Evolutionary conservation across 2,797 vertebrate species (phyloP).

Genomic region (Eulemur albifrons): DNA sequence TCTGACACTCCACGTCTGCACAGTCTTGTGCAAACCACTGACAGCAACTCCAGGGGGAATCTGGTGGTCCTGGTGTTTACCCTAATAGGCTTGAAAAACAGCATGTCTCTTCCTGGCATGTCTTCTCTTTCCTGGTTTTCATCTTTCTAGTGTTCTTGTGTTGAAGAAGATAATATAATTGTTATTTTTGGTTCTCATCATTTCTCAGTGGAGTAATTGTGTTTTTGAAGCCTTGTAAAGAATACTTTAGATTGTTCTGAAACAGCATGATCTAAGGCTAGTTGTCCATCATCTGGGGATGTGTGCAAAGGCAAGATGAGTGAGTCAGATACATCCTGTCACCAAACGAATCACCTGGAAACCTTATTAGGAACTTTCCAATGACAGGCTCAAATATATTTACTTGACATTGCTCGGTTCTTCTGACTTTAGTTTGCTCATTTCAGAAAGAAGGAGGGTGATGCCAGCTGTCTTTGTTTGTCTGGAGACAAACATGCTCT

Average conservation of each 20-base stretch:
- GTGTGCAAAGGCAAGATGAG: constrained; percentile 66
- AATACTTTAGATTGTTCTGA: constrained; percentile 70
- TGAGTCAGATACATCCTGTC: constrained; percentile 74
- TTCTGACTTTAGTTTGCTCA: constrained; percentile 69
- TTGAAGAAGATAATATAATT: constrained; percentile 66
- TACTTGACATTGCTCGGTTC: constrained; percentile 69
- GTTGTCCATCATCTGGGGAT: constrained; percentile 76
- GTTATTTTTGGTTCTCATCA: constrained; percentile 62
- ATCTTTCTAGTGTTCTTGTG: constrained; percentile 73
- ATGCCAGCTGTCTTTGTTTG: neutral
- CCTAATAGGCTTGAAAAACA: constrained; percentile 63
- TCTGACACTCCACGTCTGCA: no score
- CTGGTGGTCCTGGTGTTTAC: neutral
- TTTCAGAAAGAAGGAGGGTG: neutral
- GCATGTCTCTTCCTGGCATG: constrained; percentile 12
- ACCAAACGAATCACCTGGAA: constrained; percentile 81
- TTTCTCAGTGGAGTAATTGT: constrained; percentile 75
- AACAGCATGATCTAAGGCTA: constrained; percentile 77
- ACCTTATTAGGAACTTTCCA: constrained; percentile 80
- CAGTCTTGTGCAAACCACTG: neutral
- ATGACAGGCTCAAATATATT: constrained; percentile 80
- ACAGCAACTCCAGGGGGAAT: neutral
- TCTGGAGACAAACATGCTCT: neutral
- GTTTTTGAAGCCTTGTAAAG: constrained; percentile 63
- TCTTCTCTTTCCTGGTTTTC: constrained; percentile 40